Conservation (phyloP, 2,888 invertebrate genomes). For the Nycteola revayana region DNA sequence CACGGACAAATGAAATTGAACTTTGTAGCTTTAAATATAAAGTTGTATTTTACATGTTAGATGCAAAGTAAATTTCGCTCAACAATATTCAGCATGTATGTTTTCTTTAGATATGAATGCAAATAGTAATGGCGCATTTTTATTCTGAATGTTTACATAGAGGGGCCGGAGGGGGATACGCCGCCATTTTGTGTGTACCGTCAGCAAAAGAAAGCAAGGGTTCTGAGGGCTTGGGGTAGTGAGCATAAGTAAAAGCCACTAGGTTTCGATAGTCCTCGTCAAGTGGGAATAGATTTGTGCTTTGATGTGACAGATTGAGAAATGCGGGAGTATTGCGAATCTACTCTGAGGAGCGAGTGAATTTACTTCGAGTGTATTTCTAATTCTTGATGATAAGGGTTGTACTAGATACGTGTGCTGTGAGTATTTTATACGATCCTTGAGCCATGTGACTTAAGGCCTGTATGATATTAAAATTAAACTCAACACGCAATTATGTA, state of each 20-base stretch:
- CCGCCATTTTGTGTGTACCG: slow-evolving; percentile 74
- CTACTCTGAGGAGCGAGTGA: not conserved
- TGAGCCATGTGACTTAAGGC: no score
- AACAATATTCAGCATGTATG: slow-evolving; percentile 79
- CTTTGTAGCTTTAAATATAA: rapidly evolving
- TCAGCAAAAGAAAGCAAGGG: slow-evolving; percentile 58
- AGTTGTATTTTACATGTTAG: slow-evolving; percentile 27
- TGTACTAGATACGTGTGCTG: no score
- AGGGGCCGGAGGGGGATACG: slow-evolving; percentile 56
- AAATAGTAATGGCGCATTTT: slow-evolving; percentile 82
- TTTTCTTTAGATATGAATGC: slow-evolving; percentile 82
- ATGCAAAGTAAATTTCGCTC: slow-evolving; percentile 36
- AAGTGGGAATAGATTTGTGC: slow-evolving; percentile 18
- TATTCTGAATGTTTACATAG: slow-evolving; percentile 79
- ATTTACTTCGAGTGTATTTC: not conserved
- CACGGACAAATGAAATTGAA: slow-evolving; percentile 17
- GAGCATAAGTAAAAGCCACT: slow-evolving; percentile 55
- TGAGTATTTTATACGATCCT: no score
- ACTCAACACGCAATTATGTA: no score
- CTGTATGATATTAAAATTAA: no score
- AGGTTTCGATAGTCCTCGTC: slow-evolving; percentile 26
- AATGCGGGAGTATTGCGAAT: slow-evolving; percentile 4
- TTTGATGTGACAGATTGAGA: slow-evolving; percentile 12
- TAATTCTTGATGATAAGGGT: no score
- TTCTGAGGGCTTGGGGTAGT: slow-evolving; percentile 32